A percentile compares a stretch with the other conserved stretches of the same genome.
phyloP scores from a whole-genome alignment of 2,888 invertebrate genomes.

The Coenonympha glycerion region DNA sequence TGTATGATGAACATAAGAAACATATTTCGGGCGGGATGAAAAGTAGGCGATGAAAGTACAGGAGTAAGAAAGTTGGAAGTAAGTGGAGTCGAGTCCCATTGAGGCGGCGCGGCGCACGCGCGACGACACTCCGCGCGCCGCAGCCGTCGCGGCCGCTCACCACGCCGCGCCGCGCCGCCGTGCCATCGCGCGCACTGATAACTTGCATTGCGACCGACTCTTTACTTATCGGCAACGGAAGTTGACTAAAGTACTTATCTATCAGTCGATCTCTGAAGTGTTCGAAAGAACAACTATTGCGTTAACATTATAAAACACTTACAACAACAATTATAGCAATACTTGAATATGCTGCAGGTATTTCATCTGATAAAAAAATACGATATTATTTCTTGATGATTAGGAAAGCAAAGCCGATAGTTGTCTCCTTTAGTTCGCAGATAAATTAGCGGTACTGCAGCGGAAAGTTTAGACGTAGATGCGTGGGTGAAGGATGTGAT shows the following conservation, averaged over 20 bases:
- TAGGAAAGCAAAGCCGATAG: too few species aligned
- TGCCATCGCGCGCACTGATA: conserved; percentile 39
- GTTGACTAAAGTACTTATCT: not conserved
- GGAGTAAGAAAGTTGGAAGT: conserved; percentile 31
- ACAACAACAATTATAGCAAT: too few species aligned
- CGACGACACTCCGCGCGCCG: conserved; percentile 61
- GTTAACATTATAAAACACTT: too few species aligned
- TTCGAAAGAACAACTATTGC: too few species aligned
- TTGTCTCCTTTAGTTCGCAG: too few species aligned
- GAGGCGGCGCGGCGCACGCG: conserved; percentile 59
- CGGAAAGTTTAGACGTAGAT: conserved; percentile 15
- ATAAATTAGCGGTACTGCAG: too few species aligned
- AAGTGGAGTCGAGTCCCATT: conserved; percentile 28
- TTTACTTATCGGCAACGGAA: conserved; percentile 19
- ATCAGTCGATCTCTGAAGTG: too few species aligned
- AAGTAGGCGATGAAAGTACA: conserved; percentile 28
- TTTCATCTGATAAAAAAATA: too few species aligned
- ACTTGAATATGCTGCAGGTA: too few species aligned
- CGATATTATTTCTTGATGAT: too few species aligned
- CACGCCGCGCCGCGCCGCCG: too few species aligned
- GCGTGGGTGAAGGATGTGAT: conserved; percentile 14
- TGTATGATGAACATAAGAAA: not conserved
- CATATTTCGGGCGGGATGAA: conserved; percentile 23
- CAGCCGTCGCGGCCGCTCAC: conserved; percentile 56
- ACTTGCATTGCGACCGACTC: conserved; percentile 24